Percentiles rank a stretch among this genome's conserved stretches.
phyloP scores from a whole-genome alignment of 2,113 vertebrate species.

The Panthera uncia region DNA sequence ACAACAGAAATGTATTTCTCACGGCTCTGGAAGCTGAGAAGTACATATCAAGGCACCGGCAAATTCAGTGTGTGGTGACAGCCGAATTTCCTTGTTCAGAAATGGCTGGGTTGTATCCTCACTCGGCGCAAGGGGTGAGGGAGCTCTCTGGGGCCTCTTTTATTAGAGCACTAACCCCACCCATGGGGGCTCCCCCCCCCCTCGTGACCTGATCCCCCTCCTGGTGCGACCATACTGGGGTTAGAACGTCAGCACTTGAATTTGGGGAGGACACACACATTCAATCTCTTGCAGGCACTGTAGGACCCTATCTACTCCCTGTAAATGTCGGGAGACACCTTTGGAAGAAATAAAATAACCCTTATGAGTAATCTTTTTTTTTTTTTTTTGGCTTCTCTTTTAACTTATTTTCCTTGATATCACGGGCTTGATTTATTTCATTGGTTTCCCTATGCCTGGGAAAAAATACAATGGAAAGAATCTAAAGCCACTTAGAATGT shows the following conservation, averaged over 20 bases:
- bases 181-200: not conserved
- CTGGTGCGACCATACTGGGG: not conserved
- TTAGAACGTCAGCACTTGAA: not conserved
- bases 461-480: constrained; percentile 34
- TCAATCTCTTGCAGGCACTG: not conserved
- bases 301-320: not conserved
- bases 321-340: constrained; percentile 27
- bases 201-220: not conserved
- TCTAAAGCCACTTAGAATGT: constrained; percentile 38
- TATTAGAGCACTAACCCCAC: not conserved
- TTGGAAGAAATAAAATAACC: constrained; percentile 62
- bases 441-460: constrained; percentile 34
- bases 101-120: not conserved
- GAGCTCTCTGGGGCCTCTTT: not conserved
- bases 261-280: not conserved
- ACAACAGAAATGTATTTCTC: not conserved
- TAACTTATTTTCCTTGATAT: constrained; percentile 26
- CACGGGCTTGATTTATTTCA: constrained; percentile 39
- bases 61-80: not conserved
- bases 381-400: constrained; percentile 52
- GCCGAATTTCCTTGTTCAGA: not conserved
- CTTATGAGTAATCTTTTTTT: constrained; percentile 53
- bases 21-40: not conserved
- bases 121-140: not conserved
- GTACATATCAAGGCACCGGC: not conserved